Base-by-base conservation (phyloP, 2,888 invertebrate genomes). In the Sialis fuliginosa region DNA sequence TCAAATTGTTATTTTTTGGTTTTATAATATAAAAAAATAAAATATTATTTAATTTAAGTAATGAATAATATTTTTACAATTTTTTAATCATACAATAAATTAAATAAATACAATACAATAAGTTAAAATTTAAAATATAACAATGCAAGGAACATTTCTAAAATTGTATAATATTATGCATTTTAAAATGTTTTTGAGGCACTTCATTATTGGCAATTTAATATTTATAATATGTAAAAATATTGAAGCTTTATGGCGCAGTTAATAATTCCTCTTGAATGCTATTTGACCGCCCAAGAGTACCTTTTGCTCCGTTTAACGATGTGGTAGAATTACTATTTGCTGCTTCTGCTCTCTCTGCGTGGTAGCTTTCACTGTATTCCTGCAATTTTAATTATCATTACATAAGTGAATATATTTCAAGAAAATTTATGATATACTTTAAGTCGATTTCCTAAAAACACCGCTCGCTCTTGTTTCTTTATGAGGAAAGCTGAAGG, bases 401-500 rank as follows among this genome's bases (percentile, higher is more conserved):
- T 12, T 22, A 33, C 5, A 34, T 32, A 33, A 43, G 7, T 12
- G 33, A 44, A 45, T 22, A 9, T 44, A 33, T 44, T 12, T 34
- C 8, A 22, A 10, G 34, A 33, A 10, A 39, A 40, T 7, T 30
- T 45, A 39, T 13, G 22, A 7, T 33, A 33, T 65, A 81, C 82
- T 74, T 87, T 87, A 50, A 89, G 73, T 58, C 85, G 74, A 62
- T 79, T 82, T 50, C 88, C 87, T 48, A 86, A 71, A 71, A 95
- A 93, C 52, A 85, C 72, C 32, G 89, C 85, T 48, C 88, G 71
- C 63, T 95, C 92, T 33, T 95, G 74, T 64, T 91, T 88, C 66
- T 84, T 86, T 57, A 90, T 84, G 85, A 95, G 90, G 62, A 82
- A 88, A 63, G 95, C 92, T 35, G 86, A 84, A 39, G 89, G 84